Evolutionary conservation across 2,888 invertebrate genomes (phyloP), one percentile per base, ranked within the genome.

Genomic region (Dysmachus trigonus): DNA sequence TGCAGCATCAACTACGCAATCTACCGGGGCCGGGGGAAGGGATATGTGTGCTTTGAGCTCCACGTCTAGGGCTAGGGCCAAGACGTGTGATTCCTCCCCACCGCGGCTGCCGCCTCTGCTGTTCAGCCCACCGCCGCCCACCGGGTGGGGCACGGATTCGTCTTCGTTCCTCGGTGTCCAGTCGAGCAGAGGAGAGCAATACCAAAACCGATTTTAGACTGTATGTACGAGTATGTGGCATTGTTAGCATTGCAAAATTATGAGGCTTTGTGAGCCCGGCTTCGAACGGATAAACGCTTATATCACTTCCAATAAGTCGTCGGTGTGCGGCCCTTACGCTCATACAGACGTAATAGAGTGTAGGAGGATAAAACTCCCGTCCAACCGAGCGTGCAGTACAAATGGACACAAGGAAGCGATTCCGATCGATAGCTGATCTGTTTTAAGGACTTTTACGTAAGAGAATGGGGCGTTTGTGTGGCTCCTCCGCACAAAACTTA

Each of bases 371-470:
- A 62, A 35, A 62, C 51, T 47, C 62, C 30, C 30, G n/a, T 79
- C 35, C 47, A 79, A 51, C 31, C 51, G 53, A 81, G 53, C 31
- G 18, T 81, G 81, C 53, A 53, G 53, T 53, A 53, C 81, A 81
- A 82, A 62, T 82, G 82, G 82, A 53, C 82, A 82, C 47, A 77
- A 77, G 85, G 76, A 77, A 71, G 79, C 85, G 38, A 85, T 85
- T 85, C 76, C 85, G 79, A 85, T 85, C 85, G 85, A 85, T 85
- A 85, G 71, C 71, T 85, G 85, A 85, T 85, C 85, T 85, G 85
- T 85, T 85, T 85, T 85, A 85, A 85, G 85, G 62, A 85, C 77
- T 85, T 85, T 82, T 82, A 82, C 38, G 82, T 82, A 82, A 82
- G 79, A 82, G 82, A 71, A 35, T 62, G 82, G 71, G 38, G 35